These are phyloP conservation scores for Rhynchophorus ferrugineus DNA, from an alignment of 1,140 invertebrate genomes.

Conservation along the genomic window DNA sequence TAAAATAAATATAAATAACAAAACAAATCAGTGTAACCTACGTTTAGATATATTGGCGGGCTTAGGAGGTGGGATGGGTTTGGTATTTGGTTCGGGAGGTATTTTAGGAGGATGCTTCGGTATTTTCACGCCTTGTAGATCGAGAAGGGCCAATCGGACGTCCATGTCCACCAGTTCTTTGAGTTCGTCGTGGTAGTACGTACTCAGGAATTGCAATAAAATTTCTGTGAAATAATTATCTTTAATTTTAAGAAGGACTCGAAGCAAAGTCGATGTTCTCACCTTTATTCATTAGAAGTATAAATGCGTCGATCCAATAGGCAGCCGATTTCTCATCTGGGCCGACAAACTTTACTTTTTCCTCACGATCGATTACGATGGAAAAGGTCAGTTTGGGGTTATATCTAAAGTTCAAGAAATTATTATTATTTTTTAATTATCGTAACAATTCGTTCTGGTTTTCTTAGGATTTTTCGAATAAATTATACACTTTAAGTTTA, in stretches of 20 bases:
- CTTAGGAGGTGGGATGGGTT: conserved; percentile 4
- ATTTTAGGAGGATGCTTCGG: conserved; percentile 32
- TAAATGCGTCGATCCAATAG: conserved; percentile 33
- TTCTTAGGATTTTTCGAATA: too few species aligned
- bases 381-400: conserved; percentile 25
- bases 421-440: conserved; percentile 4
- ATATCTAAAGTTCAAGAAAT: conserved; percentile 20
- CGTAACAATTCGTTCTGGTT: too few species aligned
- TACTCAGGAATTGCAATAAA: too few species aligned
- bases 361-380: conserved; percentile 26
- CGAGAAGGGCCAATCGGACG: conserved; percentile 32
- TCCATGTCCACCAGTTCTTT: conserved; percentile 33
- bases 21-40: too few species aligned
- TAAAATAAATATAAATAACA: too few species aligned
- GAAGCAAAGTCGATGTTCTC: too few species aligned
- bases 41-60: too few species aligned
- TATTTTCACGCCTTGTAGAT: conserved; percentile 34
- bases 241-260: too few species aligned
- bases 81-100: conserved; percentile 25
- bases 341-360: conserved; percentile 29
- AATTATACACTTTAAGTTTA: too few species aligned
- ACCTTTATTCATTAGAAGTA: too few species aligned
- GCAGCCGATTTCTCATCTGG: conserved; percentile 27
- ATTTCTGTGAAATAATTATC: too few species aligned
- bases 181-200: conserved; percentile 31